phyloP scores from a whole-genome alignment of 2,797 vertebrate species.

The Neoniphon sammara region DNA sequence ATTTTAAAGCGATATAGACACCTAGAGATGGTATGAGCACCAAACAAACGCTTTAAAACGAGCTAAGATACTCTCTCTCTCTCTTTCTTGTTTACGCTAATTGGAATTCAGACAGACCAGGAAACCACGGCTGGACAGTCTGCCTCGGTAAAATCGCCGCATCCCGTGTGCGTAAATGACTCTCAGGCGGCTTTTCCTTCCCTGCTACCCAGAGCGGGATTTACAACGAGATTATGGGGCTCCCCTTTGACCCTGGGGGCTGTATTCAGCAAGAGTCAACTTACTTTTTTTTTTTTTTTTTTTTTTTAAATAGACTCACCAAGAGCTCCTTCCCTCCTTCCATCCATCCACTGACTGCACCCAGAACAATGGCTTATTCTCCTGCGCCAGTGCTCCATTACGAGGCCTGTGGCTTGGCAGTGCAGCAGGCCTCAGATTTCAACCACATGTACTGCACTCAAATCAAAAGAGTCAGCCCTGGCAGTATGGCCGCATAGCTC shows the following conservation, averaged over 20 bases:
- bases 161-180: conserved; percentile 66
- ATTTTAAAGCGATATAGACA: neutral
- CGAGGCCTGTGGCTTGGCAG: conserved; percentile 92
- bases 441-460: conserved; percentile 94
- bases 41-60: conserved; percentile 14
- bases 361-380: conserved; percentile 91
- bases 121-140: conserved; percentile 57
- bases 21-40: neutral
- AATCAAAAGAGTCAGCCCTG: conserved; percentile 91
- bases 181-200: conserved; percentile 65
- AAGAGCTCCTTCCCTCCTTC: conserved; percentile 44
- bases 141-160: conserved; percentile 57
- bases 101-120: conserved; percentile 55
- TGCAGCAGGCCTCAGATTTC: conserved; percentile 89
- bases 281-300: conserved; percentile 22
- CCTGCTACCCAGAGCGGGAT: conserved; percentile 65
- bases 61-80: neutral
- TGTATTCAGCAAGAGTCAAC: conserved; percentile 68
- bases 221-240: conserved; percentile 77
- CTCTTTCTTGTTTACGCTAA: conserved; percentile 36
- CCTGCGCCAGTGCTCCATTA: conserved; percentile 86
- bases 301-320: conserved; percentile 30
- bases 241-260: conserved; percentile 76
- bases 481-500: conserved; percentile 86
- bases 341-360: conserved; percentile 72